phyloP scores from a whole-genome alignment of 2,797 vertebrate genomes.

The Gallirallus australis region DNA sequence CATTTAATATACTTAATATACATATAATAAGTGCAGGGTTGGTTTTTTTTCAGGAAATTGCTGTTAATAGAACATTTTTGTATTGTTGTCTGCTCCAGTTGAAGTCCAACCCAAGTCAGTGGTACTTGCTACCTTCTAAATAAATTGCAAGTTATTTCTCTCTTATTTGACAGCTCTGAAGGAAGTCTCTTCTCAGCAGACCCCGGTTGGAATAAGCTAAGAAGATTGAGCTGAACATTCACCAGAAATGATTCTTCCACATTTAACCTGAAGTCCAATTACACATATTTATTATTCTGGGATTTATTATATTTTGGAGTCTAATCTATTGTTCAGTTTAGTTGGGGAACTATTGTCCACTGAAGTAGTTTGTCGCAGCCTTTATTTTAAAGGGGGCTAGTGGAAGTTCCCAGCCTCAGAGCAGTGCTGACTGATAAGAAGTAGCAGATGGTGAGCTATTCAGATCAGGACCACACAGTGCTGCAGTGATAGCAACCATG shows the following conservation, averaged over 20 bases:
- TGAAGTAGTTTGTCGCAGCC: neutral
- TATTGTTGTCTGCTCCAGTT: neutral
- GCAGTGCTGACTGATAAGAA: neutral
- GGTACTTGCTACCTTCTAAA: neutral
- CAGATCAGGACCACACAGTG: neutral
- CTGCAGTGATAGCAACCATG: neutral
- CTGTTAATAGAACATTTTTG: neutral
- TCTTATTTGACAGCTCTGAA: neutral
- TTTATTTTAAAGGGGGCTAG: neutral
- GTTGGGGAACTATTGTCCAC: neutral
- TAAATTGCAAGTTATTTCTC: neutral
- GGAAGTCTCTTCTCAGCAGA: neutral
- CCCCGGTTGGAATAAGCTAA: neutral
- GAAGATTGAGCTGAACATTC: neutral
- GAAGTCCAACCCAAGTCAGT: neutral
- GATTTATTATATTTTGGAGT: neutral
- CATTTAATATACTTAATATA: neutral
- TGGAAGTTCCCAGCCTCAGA: neutral
- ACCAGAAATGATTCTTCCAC: neutral
- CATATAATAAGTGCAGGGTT: fast-evolving
- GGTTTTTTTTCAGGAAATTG: neutral
- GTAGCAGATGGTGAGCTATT: neutral
- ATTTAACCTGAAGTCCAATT: neutral
- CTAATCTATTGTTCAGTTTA: neutral
- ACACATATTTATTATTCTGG: neutral